Base-by-base conservation (phyloP, 2,113 vertebrate species). In the Cercopithecus mona region DNA sequence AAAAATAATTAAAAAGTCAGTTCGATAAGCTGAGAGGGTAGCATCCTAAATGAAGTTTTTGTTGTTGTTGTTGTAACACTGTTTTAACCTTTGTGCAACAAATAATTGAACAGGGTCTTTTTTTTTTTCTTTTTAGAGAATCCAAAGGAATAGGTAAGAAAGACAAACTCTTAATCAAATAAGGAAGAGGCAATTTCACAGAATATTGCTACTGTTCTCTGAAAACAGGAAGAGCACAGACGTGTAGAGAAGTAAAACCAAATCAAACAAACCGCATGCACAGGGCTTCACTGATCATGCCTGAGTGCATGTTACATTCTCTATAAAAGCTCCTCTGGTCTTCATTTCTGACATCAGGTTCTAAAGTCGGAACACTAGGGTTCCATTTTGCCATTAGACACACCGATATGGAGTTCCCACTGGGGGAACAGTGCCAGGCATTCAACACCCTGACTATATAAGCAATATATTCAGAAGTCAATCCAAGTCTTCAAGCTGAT, bases 141-240 rank as follows among this genome's bases (percentile, higher is more conserved):
- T 88, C n/a, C 43, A 85, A 40, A 89, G 40, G 85, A 2, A 4
- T n/a, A 32, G 48, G 75, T 50, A 0, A 48, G 35, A 84, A 89
- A 96, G 45, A 0, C 1, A 90, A 55, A 73, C 90, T 48, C 45
- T 92, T 86, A 45, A 55, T 92, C 68, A 89, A 96, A 85, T 12
- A 94, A 81, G 30, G 81, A 90, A 96, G 8, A 38, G n/a, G 76
- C 90, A 73, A 95, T 94, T 95, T 97, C 59, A 84, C 4, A 50
- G 27, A 89, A 68, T 81, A 93, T 76, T 81, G 95, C 70, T 75
- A 61, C 72, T 78, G 72, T 94, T 94, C 78, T 90, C 94, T 45
- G 76, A 96, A 98, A 96, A 95, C 93, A 83, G 98, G 86, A 97
- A 97, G 93, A 86, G 9, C 76, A 82, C 35, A 64, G 52, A 96